Evolutionary conservation across 2,797 vertebrate species (phyloP).

Genomic region (Pitangus sulphuratus): DNA sequence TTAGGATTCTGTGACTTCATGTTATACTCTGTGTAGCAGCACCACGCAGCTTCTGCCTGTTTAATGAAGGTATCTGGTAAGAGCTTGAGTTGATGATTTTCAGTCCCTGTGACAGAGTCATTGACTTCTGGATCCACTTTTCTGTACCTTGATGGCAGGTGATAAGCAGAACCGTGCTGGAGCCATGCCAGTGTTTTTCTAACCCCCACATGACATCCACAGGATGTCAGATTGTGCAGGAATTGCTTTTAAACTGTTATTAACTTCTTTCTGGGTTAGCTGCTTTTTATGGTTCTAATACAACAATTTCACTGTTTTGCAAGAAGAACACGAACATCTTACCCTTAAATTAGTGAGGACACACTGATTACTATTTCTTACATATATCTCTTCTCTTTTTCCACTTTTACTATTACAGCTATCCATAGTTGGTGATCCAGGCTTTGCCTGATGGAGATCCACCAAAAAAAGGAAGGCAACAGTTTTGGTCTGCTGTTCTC

Average conservation of each 20-base stretch:
- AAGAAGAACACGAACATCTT: not conserved
- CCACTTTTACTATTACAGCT: not conserved
- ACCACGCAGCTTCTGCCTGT: not conserved
- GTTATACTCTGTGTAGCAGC: not conserved
- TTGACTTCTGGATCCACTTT: slow-evolving; percentile 48
- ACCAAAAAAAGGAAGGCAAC: not conserved
- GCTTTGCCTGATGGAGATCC: not conserved
- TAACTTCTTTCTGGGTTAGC: slow-evolving; percentile 9
- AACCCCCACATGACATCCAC: slow-evolving; percentile 27
- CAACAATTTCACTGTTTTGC: not conserved
- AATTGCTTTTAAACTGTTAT: slow-evolving; percentile 22
- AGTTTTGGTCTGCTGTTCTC: not conserved
- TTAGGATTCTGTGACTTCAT: not conserved
- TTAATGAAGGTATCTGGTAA: not conserved
- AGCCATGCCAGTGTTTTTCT: slow-evolving; percentile 30
- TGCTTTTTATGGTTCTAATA: not conserved
- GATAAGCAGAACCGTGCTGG: not conserved
- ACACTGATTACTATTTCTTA: not conserved
- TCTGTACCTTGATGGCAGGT: not conserved
- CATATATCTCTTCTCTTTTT: not conserved
- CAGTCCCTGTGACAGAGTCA: not conserved
- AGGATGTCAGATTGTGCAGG: slow-evolving; percentile 13
- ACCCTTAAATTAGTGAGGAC: not conserved
- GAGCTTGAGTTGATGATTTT: not conserved
- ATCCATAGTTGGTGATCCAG: not conserved